phyloP scores from a whole-genome alignment of 2,888 invertebrate species.

The Pristionchus exspectatus region DNA sequence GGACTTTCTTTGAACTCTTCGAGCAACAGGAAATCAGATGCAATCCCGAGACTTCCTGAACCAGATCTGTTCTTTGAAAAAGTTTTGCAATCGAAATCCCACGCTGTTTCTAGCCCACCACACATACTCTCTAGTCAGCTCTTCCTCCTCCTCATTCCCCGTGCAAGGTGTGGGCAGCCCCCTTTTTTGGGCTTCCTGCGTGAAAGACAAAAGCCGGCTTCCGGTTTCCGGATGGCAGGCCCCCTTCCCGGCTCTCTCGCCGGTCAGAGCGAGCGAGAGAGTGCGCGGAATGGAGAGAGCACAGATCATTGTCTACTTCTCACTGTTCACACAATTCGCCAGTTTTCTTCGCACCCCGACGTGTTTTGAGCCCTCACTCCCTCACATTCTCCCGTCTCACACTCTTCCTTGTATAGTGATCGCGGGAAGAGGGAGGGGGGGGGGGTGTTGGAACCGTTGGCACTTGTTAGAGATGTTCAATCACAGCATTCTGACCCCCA shows the following conservation, averaged over 20 bases:
- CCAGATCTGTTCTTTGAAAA: no score
- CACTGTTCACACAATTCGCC: neutral
- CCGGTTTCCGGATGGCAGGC: neutral
- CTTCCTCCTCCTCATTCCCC: neutral
- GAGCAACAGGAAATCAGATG: no score
- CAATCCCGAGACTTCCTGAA: no score
- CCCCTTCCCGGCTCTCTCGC: neutral
- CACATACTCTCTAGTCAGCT: neutral
- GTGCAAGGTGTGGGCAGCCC: neutral
- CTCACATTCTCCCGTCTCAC: neutral
- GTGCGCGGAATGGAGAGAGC: neutral
- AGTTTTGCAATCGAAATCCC: no score
- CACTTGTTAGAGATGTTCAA: no score
- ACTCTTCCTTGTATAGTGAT: slow-evolving; percentile 42
- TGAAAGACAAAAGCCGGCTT: slow-evolving; percentile 1
- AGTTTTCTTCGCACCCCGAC: slow-evolving; percentile 18
- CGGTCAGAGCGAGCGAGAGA: neutral
- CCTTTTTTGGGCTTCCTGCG: neutral
- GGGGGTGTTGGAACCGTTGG: no score
- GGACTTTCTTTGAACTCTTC: no score
- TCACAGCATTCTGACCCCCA: no score
- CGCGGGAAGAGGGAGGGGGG: neutral
- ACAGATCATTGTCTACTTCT: neutral
- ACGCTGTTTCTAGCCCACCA: no score
- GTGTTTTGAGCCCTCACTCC: neutral